Evolutionary conservation across 2,797 vertebrate genomes (phyloP), one percentile per base, ranked within the genome.

Genomic region (Gadopsis bispinosus): DNA sequence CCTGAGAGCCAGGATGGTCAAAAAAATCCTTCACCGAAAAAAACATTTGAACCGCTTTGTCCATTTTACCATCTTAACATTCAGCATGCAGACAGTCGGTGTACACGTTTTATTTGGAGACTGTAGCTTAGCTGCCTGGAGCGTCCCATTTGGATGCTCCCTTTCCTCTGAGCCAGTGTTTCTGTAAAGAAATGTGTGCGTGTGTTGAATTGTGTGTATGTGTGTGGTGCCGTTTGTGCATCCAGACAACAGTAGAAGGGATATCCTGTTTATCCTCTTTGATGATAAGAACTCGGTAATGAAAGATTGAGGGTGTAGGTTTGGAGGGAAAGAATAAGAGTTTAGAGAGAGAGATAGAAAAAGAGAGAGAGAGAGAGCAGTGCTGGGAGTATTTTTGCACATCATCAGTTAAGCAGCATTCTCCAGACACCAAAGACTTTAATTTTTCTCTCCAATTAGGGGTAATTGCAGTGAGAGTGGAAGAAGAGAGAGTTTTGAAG

Each of bases 401-500:
- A 90, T 91, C 88, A 88, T 92, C 89, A 92, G 90, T 88, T 89
- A 87, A 89, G 85, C 84, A 77, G 88, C 81, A 7, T 86, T 92
- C 90, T 90, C 89, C 84, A 89, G 87, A 91, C 91, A 87, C 90
- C 88, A 82, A 86, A 87, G 86, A 85, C 90, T 93, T 95, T 87
- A 90, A 89, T 91, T 93, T 88, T 91, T 91, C 90, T 86, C 88
- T 91, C 89, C 91, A 92, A 93, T 94, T 93, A 92, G 88, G 78
- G 51, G 69, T 93, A 93, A 94, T 93, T 94, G 92, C 88, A 92
- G 92, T 92, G 92, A 92, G 91, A 90, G 91, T 85, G 81, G 89
- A 82, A 86, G 89, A 90, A 88, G 75, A 85, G 81, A 87, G 88
- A 86, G 89, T 89, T 91, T 85, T 88, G 89, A 93, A 91, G 91